Evolutionary conservation across 2,888 invertebrate species (phyloP).

Genomic region (Acanthacorydalis orientalis): DNA sequence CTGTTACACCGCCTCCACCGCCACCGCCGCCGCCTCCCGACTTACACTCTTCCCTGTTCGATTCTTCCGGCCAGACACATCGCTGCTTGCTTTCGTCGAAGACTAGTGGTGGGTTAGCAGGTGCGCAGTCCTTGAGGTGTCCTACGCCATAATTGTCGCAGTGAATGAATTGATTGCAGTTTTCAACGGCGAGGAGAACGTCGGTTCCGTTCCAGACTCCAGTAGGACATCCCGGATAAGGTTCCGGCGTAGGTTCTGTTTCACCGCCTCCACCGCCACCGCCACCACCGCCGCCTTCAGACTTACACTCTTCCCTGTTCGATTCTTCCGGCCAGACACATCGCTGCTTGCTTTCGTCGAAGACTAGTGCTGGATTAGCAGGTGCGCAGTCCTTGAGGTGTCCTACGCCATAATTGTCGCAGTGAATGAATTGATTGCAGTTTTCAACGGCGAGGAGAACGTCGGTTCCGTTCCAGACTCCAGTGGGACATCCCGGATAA

Average conservation of each 20-base stretch:
- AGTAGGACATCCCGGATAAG: neutral
- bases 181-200: neutral
- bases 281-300: neutral
- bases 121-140: neutral
- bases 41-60: neutral
- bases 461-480: neutral
- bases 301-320: neutral
- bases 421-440: slow-evolving; percentile 1
- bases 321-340: neutral
- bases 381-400: neutral
- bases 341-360: neutral
- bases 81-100: neutral
- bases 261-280: neutral
- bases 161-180: slow-evolving; percentile 1
- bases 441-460: neutral
- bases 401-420: neutral
- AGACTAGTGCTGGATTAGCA: neutral
- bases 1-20: neutral
- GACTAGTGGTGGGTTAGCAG: neutral
- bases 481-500: neutral
- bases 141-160: neutral
- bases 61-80: neutral
- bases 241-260: neutral
- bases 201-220: neutral
- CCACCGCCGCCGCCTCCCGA: neutral